These are phyloP conservation scores for Petrosia ficiformis DNA, from an alignment of 37 sponge, comb jelly and placozoan species.

Conservation along the genomic window DNA sequence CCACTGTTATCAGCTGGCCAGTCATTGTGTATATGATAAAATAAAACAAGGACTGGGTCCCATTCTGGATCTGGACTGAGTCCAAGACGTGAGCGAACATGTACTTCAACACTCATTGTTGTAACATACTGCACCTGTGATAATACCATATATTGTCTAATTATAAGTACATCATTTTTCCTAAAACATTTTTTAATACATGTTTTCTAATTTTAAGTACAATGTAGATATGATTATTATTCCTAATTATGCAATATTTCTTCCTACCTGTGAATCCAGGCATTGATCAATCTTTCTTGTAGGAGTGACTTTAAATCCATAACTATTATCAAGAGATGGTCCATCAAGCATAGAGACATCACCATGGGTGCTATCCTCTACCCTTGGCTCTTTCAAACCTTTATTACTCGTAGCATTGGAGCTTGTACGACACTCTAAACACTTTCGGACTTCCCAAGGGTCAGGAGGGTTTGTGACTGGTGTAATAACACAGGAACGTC, in stretches of 20 bases:
- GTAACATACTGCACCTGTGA: conserved; percentile 74
- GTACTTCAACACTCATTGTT: conserved; percentile 76
- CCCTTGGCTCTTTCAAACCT: neutral
- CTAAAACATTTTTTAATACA: too few species aligned
- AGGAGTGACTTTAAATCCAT: conserved; percentile 73
- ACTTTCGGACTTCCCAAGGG: neutral
- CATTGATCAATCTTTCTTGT: neutral
- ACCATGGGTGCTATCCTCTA: neutral
- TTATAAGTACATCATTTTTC: too few species aligned
- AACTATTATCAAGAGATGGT: conserved; percentile 68
- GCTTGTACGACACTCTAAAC: neutral
- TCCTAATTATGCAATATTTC: neutral
- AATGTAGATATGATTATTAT: neutral
- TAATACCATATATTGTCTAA: neutral
- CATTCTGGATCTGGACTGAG: conserved; percentile 78
- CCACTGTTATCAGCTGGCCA: conserved; percentile 24
- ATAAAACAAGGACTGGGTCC: conserved; percentile 80
- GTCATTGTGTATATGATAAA: conserved; percentile 72
- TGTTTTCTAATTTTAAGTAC: too few species aligned
- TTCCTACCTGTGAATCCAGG: neutral
- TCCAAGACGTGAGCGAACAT: conserved; percentile 51
- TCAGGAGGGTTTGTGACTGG: conserved; percentile 14
- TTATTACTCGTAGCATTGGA: too few species aligned
- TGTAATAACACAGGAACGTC: conserved; percentile 12
- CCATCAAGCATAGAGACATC: conserved; percentile 64